These are phyloP conservation scores for Aurelia sp. DNA, from an alignment of 30 jellyfish, hydroid and myxozoan species.

Conservation along the genomic window DNA sequence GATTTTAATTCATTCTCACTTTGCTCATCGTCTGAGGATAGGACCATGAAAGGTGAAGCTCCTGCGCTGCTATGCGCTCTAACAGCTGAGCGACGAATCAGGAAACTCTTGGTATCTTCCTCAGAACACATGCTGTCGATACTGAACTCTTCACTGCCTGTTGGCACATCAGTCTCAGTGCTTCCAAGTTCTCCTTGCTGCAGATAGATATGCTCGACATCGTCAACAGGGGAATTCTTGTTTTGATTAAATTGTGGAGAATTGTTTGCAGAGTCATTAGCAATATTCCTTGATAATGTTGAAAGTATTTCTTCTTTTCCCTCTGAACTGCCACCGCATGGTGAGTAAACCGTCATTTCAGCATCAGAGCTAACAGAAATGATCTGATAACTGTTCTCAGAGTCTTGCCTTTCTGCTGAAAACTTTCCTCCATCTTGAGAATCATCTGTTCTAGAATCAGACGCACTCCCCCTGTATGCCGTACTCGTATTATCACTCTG, in stretches of 20 bases:
- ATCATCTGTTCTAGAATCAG: neutral
- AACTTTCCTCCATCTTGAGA: neutral
- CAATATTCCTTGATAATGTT: slow-evolving; percentile 24
- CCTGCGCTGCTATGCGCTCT: slow-evolving; percentile 31
- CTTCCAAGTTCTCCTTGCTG: neutral
- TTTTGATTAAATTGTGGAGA: neutral
- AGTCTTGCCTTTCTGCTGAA: neutral
- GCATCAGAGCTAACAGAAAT: neutral
- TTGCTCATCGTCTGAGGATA: slow-evolving; percentile 55
- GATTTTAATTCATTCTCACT: neutral
- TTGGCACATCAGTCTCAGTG: slow-evolving; percentile 25
- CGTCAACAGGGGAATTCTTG: neutral
- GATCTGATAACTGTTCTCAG: neutral
- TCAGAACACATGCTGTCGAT: slow-evolving; percentile 69
- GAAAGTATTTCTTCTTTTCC: slow-evolving; percentile 10
- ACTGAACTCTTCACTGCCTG: slow-evolving; percentile 32
- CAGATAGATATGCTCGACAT: neutral
- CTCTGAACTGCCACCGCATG: neutral
- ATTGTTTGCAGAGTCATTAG: neutral
- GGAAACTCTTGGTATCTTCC: slow-evolving; percentile 31
- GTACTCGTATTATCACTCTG: too few species aligned
- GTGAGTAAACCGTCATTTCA: neutral
- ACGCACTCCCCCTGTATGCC: neutral
- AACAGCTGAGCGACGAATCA: slow-evolving; percentile 57
- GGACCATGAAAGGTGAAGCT: slow-evolving; percentile 69